Evolutionary conservation across 2,797 vertebrate species (phyloP).

Genomic region (Pelobates cultripes): DNA sequence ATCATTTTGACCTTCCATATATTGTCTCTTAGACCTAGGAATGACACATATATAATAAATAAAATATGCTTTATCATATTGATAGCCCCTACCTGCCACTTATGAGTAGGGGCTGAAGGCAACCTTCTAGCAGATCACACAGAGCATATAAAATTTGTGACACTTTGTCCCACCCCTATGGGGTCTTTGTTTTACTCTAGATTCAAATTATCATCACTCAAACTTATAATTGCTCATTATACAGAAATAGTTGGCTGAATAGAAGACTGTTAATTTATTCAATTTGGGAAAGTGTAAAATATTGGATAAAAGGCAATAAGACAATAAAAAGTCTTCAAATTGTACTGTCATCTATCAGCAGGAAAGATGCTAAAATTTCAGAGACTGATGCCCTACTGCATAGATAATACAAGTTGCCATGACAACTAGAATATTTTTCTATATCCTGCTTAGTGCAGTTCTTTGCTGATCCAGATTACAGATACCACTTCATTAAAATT

Average conservation of each 20-base stretch:
- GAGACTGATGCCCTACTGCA: not conserved
- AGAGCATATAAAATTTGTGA: too few species aligned
- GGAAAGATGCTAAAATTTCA: constrained; percentile 10
- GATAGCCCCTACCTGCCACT: too few species aligned
- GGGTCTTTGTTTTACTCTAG: too few species aligned
- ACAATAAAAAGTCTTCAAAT: constrained; percentile 11
- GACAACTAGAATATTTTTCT: not conserved
- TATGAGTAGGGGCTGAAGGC: too few species aligned
- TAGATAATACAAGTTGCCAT: not conserved
- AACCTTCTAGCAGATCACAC: too few species aligned
- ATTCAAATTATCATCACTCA: constrained; percentile 34
- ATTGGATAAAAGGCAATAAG: not conserved
- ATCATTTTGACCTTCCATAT: too few species aligned
- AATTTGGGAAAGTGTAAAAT: constrained; percentile 49
- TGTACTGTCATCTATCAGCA: constrained; percentile 24
- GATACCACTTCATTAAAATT: not conserved
- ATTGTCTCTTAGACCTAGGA: too few species aligned
- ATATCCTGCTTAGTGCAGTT: not conserved
- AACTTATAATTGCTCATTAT: constrained; percentile 46
- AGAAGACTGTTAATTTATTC: constrained; percentile 51
- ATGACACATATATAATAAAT: too few species aligned
- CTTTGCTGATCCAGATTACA: not conserved
- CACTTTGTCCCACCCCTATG: too few species aligned
- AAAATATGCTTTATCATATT: too few species aligned
- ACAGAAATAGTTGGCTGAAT: constrained; percentile 46